Evolutionary conservation across 2,888 invertebrate genomes (phyloP).

Genomic region (Leucophora obtusa): DNA sequence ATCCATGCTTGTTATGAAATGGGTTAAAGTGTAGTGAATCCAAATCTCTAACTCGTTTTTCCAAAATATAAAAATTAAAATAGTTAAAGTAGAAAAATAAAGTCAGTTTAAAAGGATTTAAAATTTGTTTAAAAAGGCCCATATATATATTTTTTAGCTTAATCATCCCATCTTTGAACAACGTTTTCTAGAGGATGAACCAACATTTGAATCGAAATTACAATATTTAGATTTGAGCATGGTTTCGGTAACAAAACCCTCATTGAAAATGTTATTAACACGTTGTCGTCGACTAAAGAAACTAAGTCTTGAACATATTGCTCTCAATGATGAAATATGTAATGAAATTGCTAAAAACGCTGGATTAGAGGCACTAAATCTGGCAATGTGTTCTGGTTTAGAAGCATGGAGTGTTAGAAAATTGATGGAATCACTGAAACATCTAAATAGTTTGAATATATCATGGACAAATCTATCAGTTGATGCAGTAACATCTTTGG

Average conservation of each 20-base stretch:
- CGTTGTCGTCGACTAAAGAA: slow-evolving; percentile 87
- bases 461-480: slow-evolving; percentile 88
- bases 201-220: slow-evolving; percentile 81
- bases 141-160: too few species aligned
- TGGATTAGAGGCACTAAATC: slow-evolving; percentile 88
- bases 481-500: slow-evolving; percentile 82
- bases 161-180: slow-evolving; percentile 80
- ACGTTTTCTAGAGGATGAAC: slow-evolving; percentile 71
- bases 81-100: too few species aligned
- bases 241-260: slow-evolving; percentile 82
- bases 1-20: too few species aligned
- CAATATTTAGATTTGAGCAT: slow-evolving; percentile 93
- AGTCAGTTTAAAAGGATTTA: too few species aligned
- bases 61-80: too few species aligned
- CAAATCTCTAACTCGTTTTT: too few species aligned
- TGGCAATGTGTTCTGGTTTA: slow-evolving; percentile 89
- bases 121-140: too few species aligned
- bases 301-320: slow-evolving; percentile 90
- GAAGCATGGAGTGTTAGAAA: slow-evolving; percentile 82
- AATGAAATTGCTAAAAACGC: slow-evolving; percentile 83
- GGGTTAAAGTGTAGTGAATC: too few species aligned
- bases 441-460: slow-evolving; percentile 84
- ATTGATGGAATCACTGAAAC: slow-evolving; percentile 80
- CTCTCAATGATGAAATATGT: slow-evolving; percentile 83
- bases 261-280: slow-evolving; percentile 82